Percentiles rank a stretch among this genome's conserved stretches.
phyloP scores from a whole-genome alignment of 2,113 vertebrate genomes.

The Lonchura striata region DNA sequence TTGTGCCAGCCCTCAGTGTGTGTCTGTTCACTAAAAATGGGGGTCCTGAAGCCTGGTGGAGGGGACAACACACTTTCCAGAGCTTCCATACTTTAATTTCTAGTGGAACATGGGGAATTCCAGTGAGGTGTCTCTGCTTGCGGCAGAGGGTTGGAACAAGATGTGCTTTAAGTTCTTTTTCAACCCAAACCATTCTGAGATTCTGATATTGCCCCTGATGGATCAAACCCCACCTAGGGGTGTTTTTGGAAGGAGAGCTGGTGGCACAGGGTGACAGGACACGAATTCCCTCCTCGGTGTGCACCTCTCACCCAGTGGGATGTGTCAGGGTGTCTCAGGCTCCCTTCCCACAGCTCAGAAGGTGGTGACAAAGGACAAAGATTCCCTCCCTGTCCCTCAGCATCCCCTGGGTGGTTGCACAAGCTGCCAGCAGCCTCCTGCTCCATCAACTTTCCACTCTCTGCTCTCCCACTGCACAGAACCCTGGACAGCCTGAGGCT shows the following conservation, averaged over 20 bases:
- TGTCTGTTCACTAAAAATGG: not conserved
- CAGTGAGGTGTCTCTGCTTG: not conserved
- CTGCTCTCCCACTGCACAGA: not conserved
- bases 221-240: rapidly evolving
- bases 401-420: not conserved
- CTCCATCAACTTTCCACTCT: not conserved
- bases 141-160: not conserved
- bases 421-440: not conserved
- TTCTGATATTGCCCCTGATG: not conserved
- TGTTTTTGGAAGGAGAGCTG: not conserved
- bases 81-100: not conserved
- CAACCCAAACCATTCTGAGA: not conserved
- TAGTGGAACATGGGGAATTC: not conserved
- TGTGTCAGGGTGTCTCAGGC: not conserved
- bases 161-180: not conserved
- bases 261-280: not conserved
- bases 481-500: not conserved
- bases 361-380: not conserved
- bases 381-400: not conserved
- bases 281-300: rapidly evolving
- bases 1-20: not conserved
- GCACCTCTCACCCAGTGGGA: not conserved
- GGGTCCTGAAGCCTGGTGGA: too few species aligned
- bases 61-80: not conserved
- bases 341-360: not conserved